Evolutionary conservation across 1,140 invertebrate species (phyloP), one percentile per base, ranked within the genome.

Genomic region (Diachasmimorpha longicaudata): DNA sequence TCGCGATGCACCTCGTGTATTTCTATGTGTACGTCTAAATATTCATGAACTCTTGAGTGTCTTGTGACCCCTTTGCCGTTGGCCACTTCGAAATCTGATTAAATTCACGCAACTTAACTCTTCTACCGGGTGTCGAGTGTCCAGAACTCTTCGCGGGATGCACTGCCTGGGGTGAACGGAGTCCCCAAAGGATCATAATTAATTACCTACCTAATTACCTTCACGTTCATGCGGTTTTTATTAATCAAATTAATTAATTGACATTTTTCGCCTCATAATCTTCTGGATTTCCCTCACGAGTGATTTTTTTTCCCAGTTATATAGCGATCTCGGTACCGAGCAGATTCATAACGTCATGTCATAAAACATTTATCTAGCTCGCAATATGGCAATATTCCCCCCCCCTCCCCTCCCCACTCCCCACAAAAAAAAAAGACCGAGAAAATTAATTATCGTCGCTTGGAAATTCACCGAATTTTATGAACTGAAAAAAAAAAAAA

Each of bases 61-160:
- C 58, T 63, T 63, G 5, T 23, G 58, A 63, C 9, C 19, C 58
- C 58, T 1, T 58, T 19, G 58, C 9, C 14, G 58, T 25, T 63
- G 58, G 58, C 58, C 58, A 63, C 58, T 63, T 63, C 5, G 58
- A 63, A 63, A 63, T 63, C 58, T 63, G 58, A 63, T 63, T 63
- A 63, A 63, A 25, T 63, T 63, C 58, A 63, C 58, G 58, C 58
- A 63, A 63, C 58, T 63, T 25, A 11, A 5, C 10, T 23, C 19
- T 25, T 63, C 58, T 5, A 63, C 23, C 1, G 23, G 13, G 58
- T 11, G 58, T 25, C 31, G 21, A 63, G 21, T 14, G 23, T 63
- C 52, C 19, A 16, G 52, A 21, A 58, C n/a, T 58, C 52, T 21
- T 19, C 52, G 6, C 52, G 21, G 19, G 52, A 3, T 31, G 31